Evolutionary conservation across 1,140 invertebrate species (phyloP), one percentile per base, ranked within the genome.

Genomic region (Neodiprion fabricii): DNA sequence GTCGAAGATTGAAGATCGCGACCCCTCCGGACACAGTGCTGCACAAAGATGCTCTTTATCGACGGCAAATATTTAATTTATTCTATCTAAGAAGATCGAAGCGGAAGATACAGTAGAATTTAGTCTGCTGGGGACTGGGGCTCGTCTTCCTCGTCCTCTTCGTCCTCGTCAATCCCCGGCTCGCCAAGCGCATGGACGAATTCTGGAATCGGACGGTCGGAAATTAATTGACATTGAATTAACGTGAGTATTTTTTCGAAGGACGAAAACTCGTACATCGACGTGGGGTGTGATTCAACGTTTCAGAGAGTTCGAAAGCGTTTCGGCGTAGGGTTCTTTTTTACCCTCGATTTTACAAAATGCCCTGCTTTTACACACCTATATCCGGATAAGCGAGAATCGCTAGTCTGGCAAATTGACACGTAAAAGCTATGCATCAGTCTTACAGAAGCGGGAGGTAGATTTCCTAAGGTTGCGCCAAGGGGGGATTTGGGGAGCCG

Each of bases 151-250:
- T 95, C 94, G 65, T 94, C 92, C 47, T 95, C 94, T 76, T 93
- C 93, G 70, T 94, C 94, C 76, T 95, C 94, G 77, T 95, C 90
- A 53, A 89, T 89, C 49, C 91, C 94, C 17, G 95, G 94, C 83
- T 96, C 94, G 0, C 95, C 95, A 14, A 96, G 88, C 5, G 95
- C 95, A 81, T 94, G 92, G 1, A 94, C 95, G 86, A 96, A 97
- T 90, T 96, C 95, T 95, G 85, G 9, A 90, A 90, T 77, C 80
- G 28, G 28, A 72, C 75, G 48, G 70, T 67, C 10, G 53, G 49
- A 40, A 40, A 40, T 40, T 40, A 40, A 40, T 40, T 40, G 28
- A 3, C 28, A 40, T 40, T 40, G 66, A 67, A 67, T 17, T 61
- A 67, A n/a, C 9, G 28, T 72, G 47, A 69, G 49, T 21, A 72